Percentiles rank a stretch among this genome's conserved stretches.
phyloP scores from a whole-genome alignment of 2,888 invertebrate species.

The Diarsia brunnea region DNA sequence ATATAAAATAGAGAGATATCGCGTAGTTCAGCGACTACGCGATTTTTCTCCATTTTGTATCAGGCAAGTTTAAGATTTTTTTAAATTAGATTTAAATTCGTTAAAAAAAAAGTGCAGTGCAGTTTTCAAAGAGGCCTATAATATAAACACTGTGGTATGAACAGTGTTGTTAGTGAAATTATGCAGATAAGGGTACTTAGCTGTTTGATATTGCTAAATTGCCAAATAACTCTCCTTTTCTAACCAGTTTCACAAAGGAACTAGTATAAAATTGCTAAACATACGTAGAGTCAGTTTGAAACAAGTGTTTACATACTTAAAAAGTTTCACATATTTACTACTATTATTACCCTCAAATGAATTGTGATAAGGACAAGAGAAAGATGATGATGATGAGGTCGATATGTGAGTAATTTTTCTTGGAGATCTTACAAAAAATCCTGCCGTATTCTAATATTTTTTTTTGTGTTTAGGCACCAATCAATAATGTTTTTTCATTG shows the following conservation, averaged over 20 bases:
- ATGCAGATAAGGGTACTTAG: neutral
- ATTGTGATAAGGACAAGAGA: too few relatives aligned
- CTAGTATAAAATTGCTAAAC: neutral
- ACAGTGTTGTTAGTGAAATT: neutral
- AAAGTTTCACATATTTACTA: neutral
- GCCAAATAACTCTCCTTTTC: neutral
- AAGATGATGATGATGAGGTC: too few relatives aligned
- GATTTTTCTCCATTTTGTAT: too few relatives aligned
- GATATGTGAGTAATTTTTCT: neutral
- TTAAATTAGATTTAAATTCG: too few relatives aligned
- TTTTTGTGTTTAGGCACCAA: neutral
- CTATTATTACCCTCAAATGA: too few relatives aligned
- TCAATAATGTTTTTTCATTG: neutral
- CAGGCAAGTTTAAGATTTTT: neutral
- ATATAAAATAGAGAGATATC: neutral
- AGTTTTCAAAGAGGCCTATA: constrained; percentile 2
- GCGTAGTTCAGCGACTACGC: too few relatives aligned
- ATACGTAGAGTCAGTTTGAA: neutral
- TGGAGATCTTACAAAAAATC: neutral
- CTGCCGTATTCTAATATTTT: neutral
- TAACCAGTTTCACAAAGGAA: neutral
- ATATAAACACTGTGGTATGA: neutral
- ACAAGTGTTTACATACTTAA: neutral
- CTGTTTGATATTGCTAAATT: neutral
- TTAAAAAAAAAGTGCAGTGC: neutral